These are phyloP conservation scores for Trichechus manatus DNA, from an alignment of 2,113 vertebrate species.

Conservation along the genomic window DNA sequence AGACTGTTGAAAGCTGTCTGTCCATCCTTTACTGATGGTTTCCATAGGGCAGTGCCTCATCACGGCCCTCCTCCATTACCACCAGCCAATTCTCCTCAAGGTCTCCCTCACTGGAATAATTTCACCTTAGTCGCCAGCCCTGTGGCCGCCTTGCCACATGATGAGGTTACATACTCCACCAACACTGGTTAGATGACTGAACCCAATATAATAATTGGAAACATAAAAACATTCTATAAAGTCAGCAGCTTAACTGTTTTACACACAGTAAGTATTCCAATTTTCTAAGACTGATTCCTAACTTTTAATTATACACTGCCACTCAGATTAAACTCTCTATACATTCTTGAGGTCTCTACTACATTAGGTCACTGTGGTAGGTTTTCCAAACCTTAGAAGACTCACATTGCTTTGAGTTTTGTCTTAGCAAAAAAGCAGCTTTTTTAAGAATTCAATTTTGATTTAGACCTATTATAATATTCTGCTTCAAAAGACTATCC, in stretches of 20 bases:
- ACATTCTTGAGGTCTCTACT: background rate
- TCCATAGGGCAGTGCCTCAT: background rate
- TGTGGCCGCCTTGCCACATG: background rate
- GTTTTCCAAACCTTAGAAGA: background rate
- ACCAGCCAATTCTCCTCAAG: background rate
- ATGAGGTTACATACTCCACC: background rate
- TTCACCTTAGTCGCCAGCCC: background rate
- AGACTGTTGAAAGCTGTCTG: background rate
- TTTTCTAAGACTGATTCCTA: constrained; percentile 1
- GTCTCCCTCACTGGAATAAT: background rate
- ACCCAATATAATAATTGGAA: background rate
- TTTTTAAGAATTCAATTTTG: background rate
- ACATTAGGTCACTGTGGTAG: background rate
- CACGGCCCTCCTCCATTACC: background rate
- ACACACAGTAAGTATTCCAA: background rate
- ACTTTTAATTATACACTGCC: background rate
- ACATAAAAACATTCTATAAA: constrained; percentile 18
- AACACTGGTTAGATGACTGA: background rate
- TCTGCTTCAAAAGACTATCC: background rate
- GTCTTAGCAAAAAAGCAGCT: background rate
- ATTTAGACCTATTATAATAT: background rate
- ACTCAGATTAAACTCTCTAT: background rate
- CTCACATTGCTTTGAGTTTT: background rate
- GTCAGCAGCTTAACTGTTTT: background rate
- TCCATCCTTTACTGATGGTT: background rate